Evolutionary conservation across 2,888 invertebrate species (phyloP).

Genomic region (Lasioglossum leucozonium): DNA sequence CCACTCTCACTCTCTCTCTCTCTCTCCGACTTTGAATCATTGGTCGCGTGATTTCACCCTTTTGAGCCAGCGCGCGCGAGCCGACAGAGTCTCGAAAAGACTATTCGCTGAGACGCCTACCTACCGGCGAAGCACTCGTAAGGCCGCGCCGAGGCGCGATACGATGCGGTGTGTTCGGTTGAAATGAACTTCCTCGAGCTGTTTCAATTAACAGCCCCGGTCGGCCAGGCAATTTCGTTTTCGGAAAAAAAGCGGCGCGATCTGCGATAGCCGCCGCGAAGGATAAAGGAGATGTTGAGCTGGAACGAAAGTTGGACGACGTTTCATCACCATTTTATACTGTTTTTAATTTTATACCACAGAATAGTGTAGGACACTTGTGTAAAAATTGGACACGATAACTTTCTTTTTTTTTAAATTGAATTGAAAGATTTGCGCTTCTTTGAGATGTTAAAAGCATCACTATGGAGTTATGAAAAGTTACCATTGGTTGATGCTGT

Average conservation of each 20-base stretch:
- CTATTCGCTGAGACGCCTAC: slow-evolving; percentile 19
- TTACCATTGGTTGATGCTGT: no score
- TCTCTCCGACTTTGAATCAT: slow-evolving; percentile 49
- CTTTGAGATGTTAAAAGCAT: no score
- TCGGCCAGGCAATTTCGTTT: neutral
- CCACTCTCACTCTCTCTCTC: neutral
- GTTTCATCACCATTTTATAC: no score
- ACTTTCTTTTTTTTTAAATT: no score
- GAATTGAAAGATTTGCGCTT: no score
- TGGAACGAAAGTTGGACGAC: no score
- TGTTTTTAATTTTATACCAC: no score
- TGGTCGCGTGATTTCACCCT: slow-evolving; percentile 45
- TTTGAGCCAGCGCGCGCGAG: neutral
- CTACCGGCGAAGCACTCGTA: slow-evolving; percentile 13
- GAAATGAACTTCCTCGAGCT: neutral
- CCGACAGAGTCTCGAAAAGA: slow-evolving; percentile 18
- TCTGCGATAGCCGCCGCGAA: neutral
- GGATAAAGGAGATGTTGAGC: neutral
- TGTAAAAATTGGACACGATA: no score
- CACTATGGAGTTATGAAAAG: no score
- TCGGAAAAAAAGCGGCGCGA: neutral
- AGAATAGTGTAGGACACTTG: no score
- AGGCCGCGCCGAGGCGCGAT: neutral
- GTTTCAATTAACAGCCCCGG: slow-evolving; percentile 1
- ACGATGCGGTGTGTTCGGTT: neutral